Conservation (phyloP, 2,113 vertebrate species). For the Paramormyrops kingsleyae region DNA sequence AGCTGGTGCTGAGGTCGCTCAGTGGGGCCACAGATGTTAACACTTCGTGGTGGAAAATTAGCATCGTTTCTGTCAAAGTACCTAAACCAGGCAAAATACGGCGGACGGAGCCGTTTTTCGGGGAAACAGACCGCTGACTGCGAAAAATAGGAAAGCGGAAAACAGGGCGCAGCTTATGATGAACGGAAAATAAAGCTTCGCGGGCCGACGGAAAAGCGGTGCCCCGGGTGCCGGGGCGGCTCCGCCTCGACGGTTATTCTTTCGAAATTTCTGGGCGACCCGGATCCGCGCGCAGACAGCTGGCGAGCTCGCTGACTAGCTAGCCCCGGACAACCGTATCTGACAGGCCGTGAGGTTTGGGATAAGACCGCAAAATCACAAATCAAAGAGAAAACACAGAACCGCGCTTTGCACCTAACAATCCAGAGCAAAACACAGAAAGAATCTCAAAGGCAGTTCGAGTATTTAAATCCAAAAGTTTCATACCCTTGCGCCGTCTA, state of each 20-base stretch:
- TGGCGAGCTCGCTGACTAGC: background rate
- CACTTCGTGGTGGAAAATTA: background rate
- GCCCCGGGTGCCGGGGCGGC: background rate
- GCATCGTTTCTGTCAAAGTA: background rate
- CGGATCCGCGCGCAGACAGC: background rate
- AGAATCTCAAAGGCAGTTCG: background rate
- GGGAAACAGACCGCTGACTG: background rate
- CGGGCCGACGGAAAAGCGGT: background rate
- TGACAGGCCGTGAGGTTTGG: background rate
- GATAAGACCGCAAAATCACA: background rate
- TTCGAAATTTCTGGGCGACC: background rate
- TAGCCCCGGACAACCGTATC: background rate
- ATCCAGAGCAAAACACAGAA: too few relatives aligned
- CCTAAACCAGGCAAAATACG: background rate
- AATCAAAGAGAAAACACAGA: background rate
- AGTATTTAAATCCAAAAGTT: constrained; percentile 8
- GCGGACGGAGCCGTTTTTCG: background rate
- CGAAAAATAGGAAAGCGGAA: background rate
- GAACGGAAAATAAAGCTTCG: background rate
- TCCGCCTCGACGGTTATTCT: background rate
- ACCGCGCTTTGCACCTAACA: background rate
- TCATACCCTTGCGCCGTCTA: background rate
- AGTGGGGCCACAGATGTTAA: background rate
- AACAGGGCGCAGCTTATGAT: background rate
- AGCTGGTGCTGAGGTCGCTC: background rate